phyloP scores from a whole-genome alignment of 2,797 vertebrate genomes.

The Euthynnus affinis region DNA sequence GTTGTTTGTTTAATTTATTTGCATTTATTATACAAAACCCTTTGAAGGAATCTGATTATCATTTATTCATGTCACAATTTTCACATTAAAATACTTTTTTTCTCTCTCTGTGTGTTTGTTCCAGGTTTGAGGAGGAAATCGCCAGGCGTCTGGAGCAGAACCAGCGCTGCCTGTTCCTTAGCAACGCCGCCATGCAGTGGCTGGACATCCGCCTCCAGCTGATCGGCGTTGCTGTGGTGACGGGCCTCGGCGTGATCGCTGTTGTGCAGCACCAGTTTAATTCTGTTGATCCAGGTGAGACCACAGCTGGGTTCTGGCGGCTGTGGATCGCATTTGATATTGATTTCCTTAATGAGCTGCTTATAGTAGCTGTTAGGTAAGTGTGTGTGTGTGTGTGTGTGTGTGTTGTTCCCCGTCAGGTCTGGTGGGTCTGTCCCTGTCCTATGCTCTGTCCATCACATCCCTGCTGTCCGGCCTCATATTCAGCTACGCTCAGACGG shows the following conservation, averaged over 20 bases:
- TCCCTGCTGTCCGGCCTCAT: constrained; percentile 92
- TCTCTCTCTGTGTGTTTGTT: not conserved
- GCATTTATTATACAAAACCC: too few relatives aligned
- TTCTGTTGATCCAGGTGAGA: constrained; percentile 91
- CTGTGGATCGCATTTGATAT: too few relatives aligned
- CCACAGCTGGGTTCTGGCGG: not conserved
- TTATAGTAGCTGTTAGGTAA: not conserved
- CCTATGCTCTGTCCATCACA: constrained; percentile 95
- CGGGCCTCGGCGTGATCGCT: constrained; percentile 88
- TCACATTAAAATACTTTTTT: too few relatives aligned
- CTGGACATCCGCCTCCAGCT: constrained; percentile 97
- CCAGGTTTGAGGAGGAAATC: constrained; percentile 93
- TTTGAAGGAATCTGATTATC: too few relatives aligned
- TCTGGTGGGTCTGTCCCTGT: constrained; percentile 93
- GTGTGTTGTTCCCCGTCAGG: constrained; percentile 75
- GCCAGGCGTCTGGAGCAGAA: constrained; percentile 90
- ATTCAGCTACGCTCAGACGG: constrained; percentile 93
- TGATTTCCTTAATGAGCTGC: too few relatives aligned
- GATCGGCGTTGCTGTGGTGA: constrained; percentile 93
- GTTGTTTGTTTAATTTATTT: too few relatives aligned
- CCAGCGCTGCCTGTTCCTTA: constrained; percentile 94
- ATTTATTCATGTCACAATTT: too few relatives aligned
- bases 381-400: not conserved
- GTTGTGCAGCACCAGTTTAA: constrained; percentile 91
- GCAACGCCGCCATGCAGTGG: constrained; percentile 92